These are phyloP conservation scores for Lamellibrachia luymesi DNA, from an alignment of 1,140 invertebrate genomes.

Conservation along the genomic window DNA sequence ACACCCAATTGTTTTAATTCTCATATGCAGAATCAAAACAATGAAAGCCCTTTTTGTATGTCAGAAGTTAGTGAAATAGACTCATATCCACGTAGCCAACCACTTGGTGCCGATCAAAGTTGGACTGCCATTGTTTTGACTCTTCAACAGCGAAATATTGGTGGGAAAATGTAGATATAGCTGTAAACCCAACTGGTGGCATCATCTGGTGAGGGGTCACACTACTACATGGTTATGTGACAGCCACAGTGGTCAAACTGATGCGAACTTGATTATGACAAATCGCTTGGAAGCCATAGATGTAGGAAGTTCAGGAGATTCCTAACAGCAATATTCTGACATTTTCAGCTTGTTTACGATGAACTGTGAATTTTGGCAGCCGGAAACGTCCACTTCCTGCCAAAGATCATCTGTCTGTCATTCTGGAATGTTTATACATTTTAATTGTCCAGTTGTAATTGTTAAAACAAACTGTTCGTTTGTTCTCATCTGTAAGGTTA, in stretches of 20 bases:
- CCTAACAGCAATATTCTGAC: not conserved
- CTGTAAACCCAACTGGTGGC: not conserved
- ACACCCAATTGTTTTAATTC: no score
- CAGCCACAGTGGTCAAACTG: not conserved
- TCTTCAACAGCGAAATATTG: no score
- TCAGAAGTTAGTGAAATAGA: no score
- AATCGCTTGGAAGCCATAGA: not conserved
- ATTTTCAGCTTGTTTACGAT: constrained; percentile 1
- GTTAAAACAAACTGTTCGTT: not conserved
- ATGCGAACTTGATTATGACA: not conserved
- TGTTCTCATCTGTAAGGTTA: not conserved
- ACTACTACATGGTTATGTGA: not conserved
- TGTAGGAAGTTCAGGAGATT: not conserved
- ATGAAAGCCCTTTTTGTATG: no score
- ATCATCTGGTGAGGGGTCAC: not conserved
- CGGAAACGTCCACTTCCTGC: not conserved
- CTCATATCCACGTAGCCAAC: no score
- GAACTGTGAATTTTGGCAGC: not conserved
- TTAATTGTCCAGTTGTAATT: not conserved
- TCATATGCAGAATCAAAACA: no score
- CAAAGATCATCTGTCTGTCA: not conserved
- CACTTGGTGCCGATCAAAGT: no score
- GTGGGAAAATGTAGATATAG: not conserved
- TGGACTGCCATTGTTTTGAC: no score
- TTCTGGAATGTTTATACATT: not conserved